Evolutionary conservation across 2,888 invertebrate species (phyloP).

Genomic region (Notocelia uddmanniana): DNA sequence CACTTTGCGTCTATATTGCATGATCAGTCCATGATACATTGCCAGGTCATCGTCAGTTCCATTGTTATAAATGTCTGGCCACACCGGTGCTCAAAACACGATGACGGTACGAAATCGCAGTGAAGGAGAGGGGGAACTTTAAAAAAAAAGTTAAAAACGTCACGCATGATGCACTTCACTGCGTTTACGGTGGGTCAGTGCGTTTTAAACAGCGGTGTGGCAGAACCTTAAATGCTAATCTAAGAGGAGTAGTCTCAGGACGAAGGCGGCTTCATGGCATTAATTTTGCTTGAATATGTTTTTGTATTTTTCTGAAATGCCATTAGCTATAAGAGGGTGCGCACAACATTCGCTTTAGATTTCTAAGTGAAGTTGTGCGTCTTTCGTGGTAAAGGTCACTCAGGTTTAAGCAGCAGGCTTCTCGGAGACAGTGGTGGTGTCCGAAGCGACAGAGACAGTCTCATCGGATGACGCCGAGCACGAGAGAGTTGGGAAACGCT

Average conservation of each 20-base stretch:
- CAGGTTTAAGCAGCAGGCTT: slow-evolving; percentile 40
- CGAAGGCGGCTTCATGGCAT: slow-evolving; percentile 14
- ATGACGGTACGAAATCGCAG: too few relatives aligned
- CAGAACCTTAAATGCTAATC: too few relatives aligned
- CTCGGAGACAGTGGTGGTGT: slow-evolving; percentile 38
- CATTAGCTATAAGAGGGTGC: neutral
- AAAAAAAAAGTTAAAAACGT: too few relatives aligned
- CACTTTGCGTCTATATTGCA: slow-evolving; percentile 45
- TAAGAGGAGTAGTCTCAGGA: slow-evolving; percentile 30
- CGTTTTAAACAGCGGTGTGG: too few relatives aligned
- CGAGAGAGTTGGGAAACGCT: slow-evolving; percentile 88
- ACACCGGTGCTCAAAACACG: too few relatives aligned
- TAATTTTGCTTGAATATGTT: slow-evolving; percentile 9
- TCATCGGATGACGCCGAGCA: slow-evolving; percentile 84
- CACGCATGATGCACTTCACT: too few relatives aligned
- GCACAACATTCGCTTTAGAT: neutral
- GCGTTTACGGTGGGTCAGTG: too few relatives aligned
- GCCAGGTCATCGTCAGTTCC: slow-evolving; percentile 26
- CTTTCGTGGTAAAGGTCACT: slow-evolving; percentile 10
- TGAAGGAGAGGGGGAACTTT: too few relatives aligned
- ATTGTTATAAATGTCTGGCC: slow-evolving; percentile 23
- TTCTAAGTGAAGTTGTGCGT: neutral
- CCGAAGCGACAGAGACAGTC: slow-evolving; percentile 56
- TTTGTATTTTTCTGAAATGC: slow-evolving; percentile 24
- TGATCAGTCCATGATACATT: slow-evolving; percentile 34